Evolutionary conservation across 2,888 invertebrate genomes (phyloP).

Genomic region (Biston betularia): DNA sequence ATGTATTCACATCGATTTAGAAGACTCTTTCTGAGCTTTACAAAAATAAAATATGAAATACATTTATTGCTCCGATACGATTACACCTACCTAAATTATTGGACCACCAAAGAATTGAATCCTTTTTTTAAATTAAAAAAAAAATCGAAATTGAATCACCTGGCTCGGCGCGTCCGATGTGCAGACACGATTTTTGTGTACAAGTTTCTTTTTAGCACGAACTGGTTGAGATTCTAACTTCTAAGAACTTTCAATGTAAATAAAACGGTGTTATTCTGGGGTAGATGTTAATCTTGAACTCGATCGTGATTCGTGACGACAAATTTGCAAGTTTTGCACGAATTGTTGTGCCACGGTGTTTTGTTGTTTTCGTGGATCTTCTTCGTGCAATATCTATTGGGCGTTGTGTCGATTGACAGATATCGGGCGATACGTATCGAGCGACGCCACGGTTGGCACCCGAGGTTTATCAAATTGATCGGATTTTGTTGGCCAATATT

Average conservation of each 20-base stretch:
- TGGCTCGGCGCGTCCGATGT: constrained; percentile 28
- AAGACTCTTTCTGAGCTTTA: constrained; percentile 27
- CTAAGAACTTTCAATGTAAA: constrained; percentile 31
- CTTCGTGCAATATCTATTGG: constrained; percentile 38
- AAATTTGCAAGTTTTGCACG: constrained; percentile 72
- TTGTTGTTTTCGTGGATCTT: constrained; percentile 24
- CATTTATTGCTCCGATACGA: constrained; percentile 41
- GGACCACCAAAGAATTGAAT: constrained; percentile 45
- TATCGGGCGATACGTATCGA: constrained; percentile 41
- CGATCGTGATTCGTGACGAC: constrained; percentile 78
- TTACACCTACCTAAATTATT: constrained; percentile 47
- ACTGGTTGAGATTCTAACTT: constrained; percentile 22
- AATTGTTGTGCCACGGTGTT: constrained; percentile 55
- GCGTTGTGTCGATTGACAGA: constrained; percentile 43
- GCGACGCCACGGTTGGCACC: constrained; percentile 40
- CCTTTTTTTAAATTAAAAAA: constrained; percentile 30
- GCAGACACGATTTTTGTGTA: constrained; percentile 37
- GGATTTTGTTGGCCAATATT: constrained; percentile 31
- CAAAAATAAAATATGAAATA: constrained; percentile 42
- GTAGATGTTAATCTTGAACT: constrained; percentile 61
- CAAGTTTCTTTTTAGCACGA: constrained; percentile 23
- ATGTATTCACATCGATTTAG: constrained; percentile 25
- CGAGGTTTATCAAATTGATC: constrained; percentile 37
- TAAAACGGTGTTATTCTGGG: constrained; percentile 36
- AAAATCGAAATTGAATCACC: constrained; percentile 38